phyloP scores from a whole-genome alignment of 2,797 vertebrate genomes.

The Coregonus suidteri region DNA sequence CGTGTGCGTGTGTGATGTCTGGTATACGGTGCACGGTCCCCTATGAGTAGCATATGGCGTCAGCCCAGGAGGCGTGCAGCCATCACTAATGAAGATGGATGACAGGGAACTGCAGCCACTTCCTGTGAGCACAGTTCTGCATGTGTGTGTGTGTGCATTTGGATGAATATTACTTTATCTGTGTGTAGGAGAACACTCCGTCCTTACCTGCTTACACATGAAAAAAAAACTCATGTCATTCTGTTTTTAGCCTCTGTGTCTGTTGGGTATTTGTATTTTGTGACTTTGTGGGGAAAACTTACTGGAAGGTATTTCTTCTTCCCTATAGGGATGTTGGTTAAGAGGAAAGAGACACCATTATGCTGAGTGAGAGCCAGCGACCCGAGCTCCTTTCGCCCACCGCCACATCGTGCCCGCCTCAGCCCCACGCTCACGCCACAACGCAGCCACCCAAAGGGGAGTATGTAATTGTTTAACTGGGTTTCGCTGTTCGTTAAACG shows the following conservation, averaged over 20 bases:
- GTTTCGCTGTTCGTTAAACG: slow-evolving; percentile 43
- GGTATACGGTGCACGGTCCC: slow-evolving; percentile 59
- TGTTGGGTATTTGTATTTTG: slow-evolving; percentile 9
- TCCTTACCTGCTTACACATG: slow-evolving; percentile 31
- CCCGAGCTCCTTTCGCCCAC: slow-evolving; percentile 74
- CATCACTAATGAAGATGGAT: slow-evolving; percentile 83
- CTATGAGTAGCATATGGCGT: slow-evolving; percentile 78
- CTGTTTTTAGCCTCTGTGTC: neutral
- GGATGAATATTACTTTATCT: slow-evolving; percentile 3
- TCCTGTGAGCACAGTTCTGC: slow-evolving; percentile 60
- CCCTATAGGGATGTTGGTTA: slow-evolving; percentile 18
- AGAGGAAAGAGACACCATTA: slow-evolving; percentile 83
- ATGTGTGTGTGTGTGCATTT: slow-evolving; percentile 32
- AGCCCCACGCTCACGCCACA: slow-evolving; percentile 60
- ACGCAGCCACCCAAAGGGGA: slow-evolving; percentile 76
- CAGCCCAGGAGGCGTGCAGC: slow-evolving; percentile 76
- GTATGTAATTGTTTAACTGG: slow-evolving; percentile 57
- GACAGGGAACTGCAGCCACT: slow-evolving; percentile 65
- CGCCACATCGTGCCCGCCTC: slow-evolving; percentile 54
- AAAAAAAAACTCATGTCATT: slow-evolving; percentile 13
- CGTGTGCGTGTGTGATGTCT: slow-evolving; percentile 52
- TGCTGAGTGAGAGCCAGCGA: slow-evolving; percentile 72
- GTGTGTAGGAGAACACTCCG: slow-evolving; percentile 10
- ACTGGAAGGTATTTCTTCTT: slow-evolving; percentile 23
- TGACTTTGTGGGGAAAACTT: slow-evolving; percentile 15